These are phyloP conservation scores for Lipotes vexillifer DNA, from an alignment of 2,113 vertebrate genomes.

Conservation along the genomic window DNA sequence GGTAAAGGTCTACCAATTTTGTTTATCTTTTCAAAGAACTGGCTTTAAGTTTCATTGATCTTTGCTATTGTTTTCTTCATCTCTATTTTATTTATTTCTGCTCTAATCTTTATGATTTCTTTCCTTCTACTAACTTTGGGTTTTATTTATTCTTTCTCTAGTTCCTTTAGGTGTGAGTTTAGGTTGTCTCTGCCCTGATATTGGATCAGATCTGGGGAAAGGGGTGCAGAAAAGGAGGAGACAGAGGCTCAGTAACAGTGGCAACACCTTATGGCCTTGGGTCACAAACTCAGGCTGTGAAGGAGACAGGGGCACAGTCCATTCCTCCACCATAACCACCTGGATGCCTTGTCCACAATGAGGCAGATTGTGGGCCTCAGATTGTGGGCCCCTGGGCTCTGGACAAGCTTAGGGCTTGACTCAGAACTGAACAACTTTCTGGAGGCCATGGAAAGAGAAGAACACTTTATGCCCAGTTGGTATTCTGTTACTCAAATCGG, in stretches of 20 bases:
- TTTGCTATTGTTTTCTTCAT: no score
- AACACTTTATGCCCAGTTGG: not conserved
- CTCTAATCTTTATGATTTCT: no score
- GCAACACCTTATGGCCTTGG: not conserved
- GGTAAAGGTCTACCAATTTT: no score
- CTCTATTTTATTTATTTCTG: no score
- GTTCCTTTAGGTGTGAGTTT: no score
- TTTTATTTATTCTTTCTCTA: no score
- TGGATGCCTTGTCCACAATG: not conserved
- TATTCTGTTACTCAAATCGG: not conserved
- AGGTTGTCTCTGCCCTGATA: not conserved
- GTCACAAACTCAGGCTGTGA: not conserved
- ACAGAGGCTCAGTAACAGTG: rapidly evolving
- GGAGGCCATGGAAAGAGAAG: not conserved
- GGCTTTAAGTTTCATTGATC: no score
- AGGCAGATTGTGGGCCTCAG: not conserved
- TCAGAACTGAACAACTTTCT: not conserved
- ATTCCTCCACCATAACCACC: rapidly evolving
- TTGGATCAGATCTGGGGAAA: not conserved
- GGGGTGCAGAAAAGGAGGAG: not conserved
- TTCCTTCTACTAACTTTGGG: no score
- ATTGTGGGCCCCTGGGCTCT: not conserved
- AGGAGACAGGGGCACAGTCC: rapidly evolving
- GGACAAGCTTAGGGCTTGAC: not conserved
- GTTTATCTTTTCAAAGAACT: no score